These are phyloP conservation scores for Aethes cnicana DNA, from an alignment of 2,888 invertebrate genomes.

Conservation along the genomic window DNA sequence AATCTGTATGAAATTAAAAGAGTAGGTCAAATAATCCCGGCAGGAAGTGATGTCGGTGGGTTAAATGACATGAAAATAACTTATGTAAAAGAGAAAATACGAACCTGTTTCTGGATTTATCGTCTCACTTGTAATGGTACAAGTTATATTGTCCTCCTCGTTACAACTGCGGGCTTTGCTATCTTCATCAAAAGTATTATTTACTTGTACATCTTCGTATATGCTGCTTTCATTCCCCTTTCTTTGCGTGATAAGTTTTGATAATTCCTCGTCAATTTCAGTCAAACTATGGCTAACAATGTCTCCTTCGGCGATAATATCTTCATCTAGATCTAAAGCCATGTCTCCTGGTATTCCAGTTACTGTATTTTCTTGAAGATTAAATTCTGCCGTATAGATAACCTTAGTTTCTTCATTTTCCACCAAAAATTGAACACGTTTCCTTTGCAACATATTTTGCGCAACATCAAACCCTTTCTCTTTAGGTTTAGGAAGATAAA, in stretches of 20 bases:
- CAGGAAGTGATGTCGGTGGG: no score
- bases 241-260: slow-evolving; percentile 49
- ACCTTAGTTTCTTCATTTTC: slow-evolving; percentile 83
- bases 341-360: slow-evolving; percentile 45
- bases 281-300: slow-evolving; percentile 65
- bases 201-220: slow-evolving; percentile 43
- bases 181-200: slow-evolving; percentile 39
- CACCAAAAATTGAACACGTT: slow-evolving; percentile 88
- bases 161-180: slow-evolving; percentile 37
- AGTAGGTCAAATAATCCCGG: no score
- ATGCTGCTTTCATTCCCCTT: slow-evolving; percentile 36
- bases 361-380: slow-evolving; percentile 61
- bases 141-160: slow-evolving; percentile 34
- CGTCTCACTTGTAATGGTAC: slow-evolving; percentile 30
- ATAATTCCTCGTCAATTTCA: slow-evolving; percentile 41
- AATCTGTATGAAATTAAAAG: no score
- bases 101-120: slow-evolving; percentile 49
- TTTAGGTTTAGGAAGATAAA: slow-evolving; percentile 84
- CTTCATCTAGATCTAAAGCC: slow-evolving; percentile 54
- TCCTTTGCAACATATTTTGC: slow-evolving; percentile 77
- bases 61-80: no score
- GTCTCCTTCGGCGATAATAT: slow-evolving; percentile 63
- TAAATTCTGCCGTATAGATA: slow-evolving; percentile 75
- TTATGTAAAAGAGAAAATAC: slow-evolving; percentile 8
- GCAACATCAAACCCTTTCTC: slow-evolving; percentile 57